Evolutionary conservation across 2,113 vertebrate species (phyloP).

Genomic region (Peromyscus californicus): DNA sequence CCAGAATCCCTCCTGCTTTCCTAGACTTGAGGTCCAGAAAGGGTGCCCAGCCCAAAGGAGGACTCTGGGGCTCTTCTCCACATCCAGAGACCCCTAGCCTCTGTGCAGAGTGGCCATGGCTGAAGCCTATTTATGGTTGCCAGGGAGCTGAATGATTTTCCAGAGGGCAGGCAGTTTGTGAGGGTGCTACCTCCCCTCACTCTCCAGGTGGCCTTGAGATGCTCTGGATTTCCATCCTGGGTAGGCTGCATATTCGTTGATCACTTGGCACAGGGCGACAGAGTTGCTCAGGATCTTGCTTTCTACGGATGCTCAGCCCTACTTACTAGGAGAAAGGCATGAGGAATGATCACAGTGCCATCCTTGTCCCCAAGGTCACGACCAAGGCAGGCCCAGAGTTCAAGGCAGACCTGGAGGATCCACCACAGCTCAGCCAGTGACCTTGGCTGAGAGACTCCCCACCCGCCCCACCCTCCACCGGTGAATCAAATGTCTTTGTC

Average conservation of each 20-base stretch:
- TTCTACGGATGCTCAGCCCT: not conserved
- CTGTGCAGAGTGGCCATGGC: not conserved
- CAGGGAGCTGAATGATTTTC: not conserved
- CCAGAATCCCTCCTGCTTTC: not conserved
- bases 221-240: not conserved
- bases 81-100: not conserved
- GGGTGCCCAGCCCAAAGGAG: not conserved
- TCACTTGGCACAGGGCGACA: not conserved
- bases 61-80: not conserved
- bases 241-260: not conserved
- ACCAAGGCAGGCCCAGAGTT: not conserved
- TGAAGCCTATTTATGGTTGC: not conserved
- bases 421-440: fast-evolving
- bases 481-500: not conserved
- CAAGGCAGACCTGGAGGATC: not conserved
- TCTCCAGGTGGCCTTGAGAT: not conserved
- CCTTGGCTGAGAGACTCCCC: not conserved
- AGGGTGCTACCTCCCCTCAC: not conserved
- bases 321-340: not conserved
- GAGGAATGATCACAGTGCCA: fast-evolving
- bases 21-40: not conserved
- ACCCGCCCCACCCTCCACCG: too few species aligned
- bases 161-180: not conserved
- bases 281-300: not conserved
- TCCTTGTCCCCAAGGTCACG: not conserved